Conservation (phyloP, 2,888 invertebrate genomes). For the Agapostemon virescens region DNA sequence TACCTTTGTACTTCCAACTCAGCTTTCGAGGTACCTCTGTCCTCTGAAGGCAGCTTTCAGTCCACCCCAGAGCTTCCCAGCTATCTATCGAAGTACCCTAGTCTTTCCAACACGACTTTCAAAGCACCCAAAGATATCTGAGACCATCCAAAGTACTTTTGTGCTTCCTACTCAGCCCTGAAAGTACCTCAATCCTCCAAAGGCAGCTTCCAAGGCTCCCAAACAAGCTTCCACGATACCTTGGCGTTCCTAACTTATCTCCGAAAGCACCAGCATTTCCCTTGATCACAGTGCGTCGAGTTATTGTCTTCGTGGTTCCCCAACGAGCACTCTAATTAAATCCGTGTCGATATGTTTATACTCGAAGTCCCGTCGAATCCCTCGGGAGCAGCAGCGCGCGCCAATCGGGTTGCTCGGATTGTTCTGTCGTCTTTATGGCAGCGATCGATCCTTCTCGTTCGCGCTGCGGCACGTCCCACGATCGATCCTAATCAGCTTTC, state of each 20-base stretch:
- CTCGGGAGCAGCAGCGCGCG: constrained; percentile 16
- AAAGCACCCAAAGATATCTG: no score
- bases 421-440: constrained; percentile 10
- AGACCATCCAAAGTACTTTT: neutral
- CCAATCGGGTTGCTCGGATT: constrained; percentile 34
- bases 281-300: neutral
- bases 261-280: no score
- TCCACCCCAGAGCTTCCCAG: no score
- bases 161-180: neutral
- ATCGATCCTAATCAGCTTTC: constrained; percentile 30
- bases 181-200: neutral
- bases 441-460: constrained; percentile 34
- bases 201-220: no score
- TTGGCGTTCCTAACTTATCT: no score
- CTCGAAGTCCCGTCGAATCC: constrained; percentile 36
- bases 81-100: no score
- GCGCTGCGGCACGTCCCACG: constrained; percentile 9
- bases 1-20: neutral
- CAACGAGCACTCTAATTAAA: constrained; percentile 17
- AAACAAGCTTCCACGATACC: no score
- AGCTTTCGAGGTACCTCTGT: neutral
- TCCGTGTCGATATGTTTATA: constrained; percentile 65
- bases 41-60: neutral
- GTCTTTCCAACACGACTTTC: neutral
- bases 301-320: constrained; percentile 51